phyloP scores from a whole-genome alignment of 2,888 invertebrate genomes.

The Clanis bilineata region DNA sequence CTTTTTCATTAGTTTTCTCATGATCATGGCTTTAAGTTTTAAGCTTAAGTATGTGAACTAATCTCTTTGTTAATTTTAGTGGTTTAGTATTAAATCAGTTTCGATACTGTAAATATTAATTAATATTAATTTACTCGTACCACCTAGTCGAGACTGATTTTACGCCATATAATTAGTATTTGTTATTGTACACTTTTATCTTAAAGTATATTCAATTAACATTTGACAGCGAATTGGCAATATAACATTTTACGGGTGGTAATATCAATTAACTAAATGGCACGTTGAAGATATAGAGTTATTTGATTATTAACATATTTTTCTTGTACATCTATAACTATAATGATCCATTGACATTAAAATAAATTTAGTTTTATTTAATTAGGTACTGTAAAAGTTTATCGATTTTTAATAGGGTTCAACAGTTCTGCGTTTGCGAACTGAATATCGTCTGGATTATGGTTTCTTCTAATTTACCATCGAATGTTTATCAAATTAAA shows the following conservation, averaged over 20 bases:
- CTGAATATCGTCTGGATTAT: too few relatives aligned
- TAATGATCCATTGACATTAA: too few relatives aligned
- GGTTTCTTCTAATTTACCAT: not conserved
- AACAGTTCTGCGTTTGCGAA: too few relatives aligned
- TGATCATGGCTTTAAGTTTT: slow-evolving; percentile 48
- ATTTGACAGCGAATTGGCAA: not conserved
- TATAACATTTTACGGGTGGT: not conserved
- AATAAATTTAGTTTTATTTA: too few relatives aligned
- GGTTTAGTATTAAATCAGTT: slow-evolving; percentile 48
- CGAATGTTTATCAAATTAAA: not conserved
- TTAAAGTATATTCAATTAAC: not conserved
- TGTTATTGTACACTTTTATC: slow-evolving; percentile 29
- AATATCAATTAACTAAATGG: not conserved
- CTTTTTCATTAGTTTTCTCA: not conserved
- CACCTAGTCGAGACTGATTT: slow-evolving; percentile 71
- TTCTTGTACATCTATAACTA: too few relatives aligned
- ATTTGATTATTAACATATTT: too few relatives aligned
- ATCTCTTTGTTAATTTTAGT: slow-evolving; percentile 32
- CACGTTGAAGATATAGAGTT: too few relatives aligned
- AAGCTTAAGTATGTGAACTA: slow-evolving; percentile 34
- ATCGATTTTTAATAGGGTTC: too few relatives aligned
- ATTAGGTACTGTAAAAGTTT: too few relatives aligned
- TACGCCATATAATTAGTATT: slow-evolving; percentile 65
- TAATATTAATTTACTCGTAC: slow-evolving; percentile 39
- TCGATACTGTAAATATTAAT: slow-evolving; percentile 56